Evolutionary conservation across 2,797 vertebrate genomes (phyloP).

Genomic region (Synanceia verrucosa): DNA sequence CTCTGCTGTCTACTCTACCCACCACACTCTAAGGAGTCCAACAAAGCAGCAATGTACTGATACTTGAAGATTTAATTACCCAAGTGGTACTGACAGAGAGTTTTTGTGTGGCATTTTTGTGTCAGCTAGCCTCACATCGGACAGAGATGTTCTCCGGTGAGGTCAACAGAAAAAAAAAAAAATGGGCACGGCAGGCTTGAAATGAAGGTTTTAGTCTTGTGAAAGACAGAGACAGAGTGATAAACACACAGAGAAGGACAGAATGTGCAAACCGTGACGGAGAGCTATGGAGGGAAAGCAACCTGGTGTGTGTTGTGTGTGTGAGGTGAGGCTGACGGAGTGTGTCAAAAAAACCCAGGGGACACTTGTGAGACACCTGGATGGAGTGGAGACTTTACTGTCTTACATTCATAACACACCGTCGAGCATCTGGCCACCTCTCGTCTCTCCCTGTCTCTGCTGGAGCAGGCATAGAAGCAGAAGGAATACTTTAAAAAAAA

Average conservation of each 20-base stretch:
- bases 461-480: not conserved
- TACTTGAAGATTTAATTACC: constrained; percentile 41
- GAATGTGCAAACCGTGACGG: constrained; percentile 20
- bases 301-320: constrained; percentile 8
- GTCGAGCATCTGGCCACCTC: constrained; percentile 45
- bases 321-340: constrained; percentile 47
- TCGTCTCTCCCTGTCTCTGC: not conserved
- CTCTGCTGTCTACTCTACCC: constrained; percentile 12
- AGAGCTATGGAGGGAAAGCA: constrained; percentile 8
- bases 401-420: constrained; percentile 45
- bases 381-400: constrained; percentile 41
- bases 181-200: not conserved
- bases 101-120: constrained; percentile 6
- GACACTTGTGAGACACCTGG: constrained; percentile 56
- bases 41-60: constrained; percentile 19
- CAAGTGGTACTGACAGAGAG: not conserved
- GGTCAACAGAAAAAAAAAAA: not conserved
- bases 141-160: not conserved
- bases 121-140: not conserved
- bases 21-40: constrained; percentile 10
- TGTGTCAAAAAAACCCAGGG: constrained; percentile 52
- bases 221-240: constrained; percentile 3
- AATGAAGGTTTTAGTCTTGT: constrained; percentile 17
- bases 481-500: not conserved
- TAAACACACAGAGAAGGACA: constrained; percentile 17